phyloP scores from a whole-genome alignment of 2,888 invertebrate genomes.

The Elmis aenea region DNA sequence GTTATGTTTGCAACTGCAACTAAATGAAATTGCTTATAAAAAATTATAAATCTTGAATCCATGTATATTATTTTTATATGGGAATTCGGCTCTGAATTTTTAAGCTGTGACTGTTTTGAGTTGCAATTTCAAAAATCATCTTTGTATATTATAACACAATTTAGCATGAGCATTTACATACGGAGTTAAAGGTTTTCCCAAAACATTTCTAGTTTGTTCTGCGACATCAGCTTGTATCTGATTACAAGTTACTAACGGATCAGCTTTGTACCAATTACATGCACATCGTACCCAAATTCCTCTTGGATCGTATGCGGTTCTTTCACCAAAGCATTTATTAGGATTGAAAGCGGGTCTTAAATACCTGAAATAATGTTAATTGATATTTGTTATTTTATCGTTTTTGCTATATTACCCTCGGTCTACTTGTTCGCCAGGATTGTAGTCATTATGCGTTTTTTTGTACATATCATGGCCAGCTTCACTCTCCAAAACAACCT shows the following conservation, averaged over 20 bases:
- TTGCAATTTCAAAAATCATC: too few species aligned
- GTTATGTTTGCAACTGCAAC: too few species aligned
- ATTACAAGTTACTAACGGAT: conserved; percentile 40
- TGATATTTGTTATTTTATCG: background rate
- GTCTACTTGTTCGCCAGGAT: conserved; percentile 44
- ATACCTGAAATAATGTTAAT: conserved; percentile 30
- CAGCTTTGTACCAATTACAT: conserved; percentile 41
- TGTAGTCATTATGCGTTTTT: conserved; percentile 48
- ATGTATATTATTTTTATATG: too few species aligned
- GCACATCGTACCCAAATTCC: conserved; percentile 49
- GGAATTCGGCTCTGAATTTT: too few species aligned
- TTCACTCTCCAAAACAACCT: conserved; percentile 41
- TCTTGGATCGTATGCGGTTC: conserved; percentile 46
- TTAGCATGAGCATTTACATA: conserved; percentile 17
- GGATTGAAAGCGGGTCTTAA: conserved; percentile 44
- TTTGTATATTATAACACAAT: too few species aligned
- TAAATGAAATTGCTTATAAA: too few species aligned
- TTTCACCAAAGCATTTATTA: conserved; percentile 48
- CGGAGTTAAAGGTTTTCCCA: conserved; percentile 48
- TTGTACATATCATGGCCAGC: conserved; percentile 46
- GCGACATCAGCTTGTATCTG: conserved; percentile 47
- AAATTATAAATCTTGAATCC: too few species aligned
- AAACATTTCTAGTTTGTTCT: conserved; percentile 39
- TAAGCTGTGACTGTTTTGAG: background rate
- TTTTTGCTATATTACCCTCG: conserved; percentile 43